Evolutionary conservation across 2,888 invertebrate species (phyloP).

Genomic region (Autographa pulchrina): DNA sequence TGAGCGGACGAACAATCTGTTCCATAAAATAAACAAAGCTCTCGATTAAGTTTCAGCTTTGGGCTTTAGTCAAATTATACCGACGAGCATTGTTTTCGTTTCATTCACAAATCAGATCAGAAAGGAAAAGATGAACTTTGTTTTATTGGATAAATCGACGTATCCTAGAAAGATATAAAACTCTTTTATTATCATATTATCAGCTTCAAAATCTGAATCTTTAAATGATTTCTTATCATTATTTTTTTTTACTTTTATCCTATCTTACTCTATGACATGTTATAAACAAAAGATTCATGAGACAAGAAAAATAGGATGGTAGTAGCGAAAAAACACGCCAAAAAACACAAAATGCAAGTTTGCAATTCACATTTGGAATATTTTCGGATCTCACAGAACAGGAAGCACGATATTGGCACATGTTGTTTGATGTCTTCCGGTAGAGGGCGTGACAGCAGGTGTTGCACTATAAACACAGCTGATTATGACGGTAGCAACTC

Average conservation of each 20-base stretch:
- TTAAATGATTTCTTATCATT: background rate
- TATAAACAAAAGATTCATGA: too few species aligned
- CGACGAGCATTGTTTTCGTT: conserved; percentile 17
- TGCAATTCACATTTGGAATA: background rate
- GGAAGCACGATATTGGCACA: conserved; percentile 56
- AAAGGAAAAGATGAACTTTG: conserved; percentile 18
- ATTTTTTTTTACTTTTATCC: too few species aligned
- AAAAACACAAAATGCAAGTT: background rate
- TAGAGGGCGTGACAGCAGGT: conserved; percentile 42
- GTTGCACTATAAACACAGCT: conserved; percentile 54
- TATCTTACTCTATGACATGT: too few species aligned
- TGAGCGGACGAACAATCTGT: background rate
- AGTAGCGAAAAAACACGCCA: too few species aligned
- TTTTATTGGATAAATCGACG: background rate
- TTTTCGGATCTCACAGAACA: conserved; percentile 31
- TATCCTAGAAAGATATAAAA: background rate
- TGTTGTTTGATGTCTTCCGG: conserved; percentile 54
- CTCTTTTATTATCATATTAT: background rate
- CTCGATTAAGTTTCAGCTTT: conserved; percentile 5
- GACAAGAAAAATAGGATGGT: too few species aligned
- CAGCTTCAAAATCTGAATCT: background rate
- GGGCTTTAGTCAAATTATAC: background rate
- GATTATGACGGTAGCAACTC: conserved; percentile 33
- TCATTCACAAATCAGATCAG: conserved; percentile 24
- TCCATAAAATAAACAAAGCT: background rate